phyloP scores from a whole-genome alignment of 2,113 vertebrate genomes.

The Rallus limicola region DNA sequence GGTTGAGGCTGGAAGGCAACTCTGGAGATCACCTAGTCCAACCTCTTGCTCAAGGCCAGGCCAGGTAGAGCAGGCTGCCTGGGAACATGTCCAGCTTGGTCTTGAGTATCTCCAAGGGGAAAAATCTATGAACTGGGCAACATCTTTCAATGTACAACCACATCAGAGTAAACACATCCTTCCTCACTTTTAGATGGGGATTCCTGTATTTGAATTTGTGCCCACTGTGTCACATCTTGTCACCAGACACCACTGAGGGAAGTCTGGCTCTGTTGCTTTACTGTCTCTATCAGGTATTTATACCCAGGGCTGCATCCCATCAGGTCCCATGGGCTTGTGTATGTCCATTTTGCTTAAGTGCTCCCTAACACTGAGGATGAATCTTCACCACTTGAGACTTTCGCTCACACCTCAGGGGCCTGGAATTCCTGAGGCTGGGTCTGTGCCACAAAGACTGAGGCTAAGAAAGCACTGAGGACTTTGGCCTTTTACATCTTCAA shows the following conservation, averaged over 20 bases:
- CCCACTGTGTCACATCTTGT: background rate
- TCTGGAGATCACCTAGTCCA: background rate
- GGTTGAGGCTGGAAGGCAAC: background rate
- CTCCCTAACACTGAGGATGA: background rate
- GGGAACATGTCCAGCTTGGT: background rate
- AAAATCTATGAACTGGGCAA: background rate
- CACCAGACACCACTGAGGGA: background rate
- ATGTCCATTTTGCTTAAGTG: background rate
- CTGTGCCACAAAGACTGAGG: background rate
- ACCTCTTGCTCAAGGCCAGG: background rate
- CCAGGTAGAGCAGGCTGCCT: background rate
- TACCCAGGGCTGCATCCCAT: background rate
- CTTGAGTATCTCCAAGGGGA: background rate
- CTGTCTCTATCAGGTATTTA: background rate
- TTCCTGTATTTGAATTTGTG: background rate
- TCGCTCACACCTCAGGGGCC: background rate
- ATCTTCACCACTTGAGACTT: background rate
- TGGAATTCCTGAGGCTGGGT: background rate
- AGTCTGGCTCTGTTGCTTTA: background rate
- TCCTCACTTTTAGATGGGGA: background rate
- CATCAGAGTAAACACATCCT: background rate
- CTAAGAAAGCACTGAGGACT: background rate
- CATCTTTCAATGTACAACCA: background rate
- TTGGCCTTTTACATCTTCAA: background rate
- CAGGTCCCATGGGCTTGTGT: background rate